Base-by-base conservation (phyloP, 2,113 vertebrate species). In the Pseudolaguvia tuberculata region DNA sequence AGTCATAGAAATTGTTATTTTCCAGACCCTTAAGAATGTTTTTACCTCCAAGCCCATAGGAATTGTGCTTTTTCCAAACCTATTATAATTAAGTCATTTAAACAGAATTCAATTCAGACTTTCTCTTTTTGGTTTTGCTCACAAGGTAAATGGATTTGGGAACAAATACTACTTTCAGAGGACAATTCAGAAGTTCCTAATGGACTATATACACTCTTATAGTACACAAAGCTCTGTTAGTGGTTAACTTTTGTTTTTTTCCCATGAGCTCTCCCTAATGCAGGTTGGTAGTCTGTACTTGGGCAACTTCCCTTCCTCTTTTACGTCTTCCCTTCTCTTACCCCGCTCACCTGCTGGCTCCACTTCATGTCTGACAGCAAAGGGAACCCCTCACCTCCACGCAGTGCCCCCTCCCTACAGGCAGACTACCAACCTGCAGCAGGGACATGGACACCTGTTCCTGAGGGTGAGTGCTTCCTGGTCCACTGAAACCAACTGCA, bases 391-490 rank as follows among this genome's bases (percentile, higher is more conserved):
- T 90, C 88, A 89, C 88, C 89, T 89, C 83, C 90, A 89, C 83
- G 80, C 89, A 87, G 86, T 86, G 58, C 84, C 85, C 87, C 81
- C 89, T 72, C 80, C 51, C 63, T 85, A 87, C 85, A 86, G 84
- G 89, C 90, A 91, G 89, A 91, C 90, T 91, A 92, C 90, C 90
- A 88, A 89, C 89, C 89, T 92, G 90, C 88, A 91, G 87, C 76
- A 81, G 88, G 89, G 87, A 85, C 76, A 61, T 79, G 83, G 86
- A 86, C 85, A 81, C 79, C 85, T 87, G 85, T 88, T 83, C 75
- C 53, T 81, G 86, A 87, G 89, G 89, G 91, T 92, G 90, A 91
- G 90, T 92, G 84, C 82, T 81, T 83, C 80, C 85, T 87, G 81
- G 68, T 66, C 62, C 13, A 47, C 59, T 68, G 23, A 39, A 70